Evolutionary conservation across 2,113 vertebrate species (phyloP).

Genomic region (Grus americana): DNA sequence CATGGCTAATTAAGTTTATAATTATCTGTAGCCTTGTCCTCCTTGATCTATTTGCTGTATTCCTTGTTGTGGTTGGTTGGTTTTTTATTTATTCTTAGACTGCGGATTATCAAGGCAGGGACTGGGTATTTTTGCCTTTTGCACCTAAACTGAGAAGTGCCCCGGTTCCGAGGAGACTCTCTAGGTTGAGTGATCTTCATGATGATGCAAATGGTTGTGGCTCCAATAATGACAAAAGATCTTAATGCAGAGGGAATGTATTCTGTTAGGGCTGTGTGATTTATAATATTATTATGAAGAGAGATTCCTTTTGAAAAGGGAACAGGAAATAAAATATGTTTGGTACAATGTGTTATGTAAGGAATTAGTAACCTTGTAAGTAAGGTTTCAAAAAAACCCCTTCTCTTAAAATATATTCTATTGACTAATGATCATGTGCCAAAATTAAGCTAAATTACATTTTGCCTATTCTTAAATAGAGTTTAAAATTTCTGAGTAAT

Average conservation of each 20-base stretch:
- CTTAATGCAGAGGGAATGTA: background rate
- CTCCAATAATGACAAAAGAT: background rate
- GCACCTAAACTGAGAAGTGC: background rate
- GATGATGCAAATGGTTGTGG: background rate
- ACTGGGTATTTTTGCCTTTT: background rate
- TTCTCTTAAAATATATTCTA: background rate
- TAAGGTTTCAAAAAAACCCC: background rate
- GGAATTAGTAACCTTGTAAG: background rate
- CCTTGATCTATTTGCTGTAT: background rate
- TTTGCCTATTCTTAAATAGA: constrained; percentile 28
- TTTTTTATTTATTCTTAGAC: background rate
- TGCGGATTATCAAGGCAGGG: background rate
- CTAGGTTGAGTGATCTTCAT: background rate
- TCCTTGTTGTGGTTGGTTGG: background rate
- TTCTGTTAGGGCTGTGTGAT: background rate
- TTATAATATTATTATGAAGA: background rate
- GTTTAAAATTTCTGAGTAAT: constrained; percentile 63
- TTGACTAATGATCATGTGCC: constrained; percentile 2
- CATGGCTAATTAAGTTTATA: background rate
- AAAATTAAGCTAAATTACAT: constrained; percentile 55
- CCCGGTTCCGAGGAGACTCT: background rate
- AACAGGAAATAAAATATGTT: background rate
- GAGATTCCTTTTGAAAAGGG: background rate
- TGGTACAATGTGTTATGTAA: background rate
- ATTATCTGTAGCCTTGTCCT: background rate